A percentile compares a stretch with the other conserved stretches of the same genome.
Evolutionary conservation across 2,113 vertebrate genomes (phyloP).

Genomic region (Nannobrachium achirus): DNA sequence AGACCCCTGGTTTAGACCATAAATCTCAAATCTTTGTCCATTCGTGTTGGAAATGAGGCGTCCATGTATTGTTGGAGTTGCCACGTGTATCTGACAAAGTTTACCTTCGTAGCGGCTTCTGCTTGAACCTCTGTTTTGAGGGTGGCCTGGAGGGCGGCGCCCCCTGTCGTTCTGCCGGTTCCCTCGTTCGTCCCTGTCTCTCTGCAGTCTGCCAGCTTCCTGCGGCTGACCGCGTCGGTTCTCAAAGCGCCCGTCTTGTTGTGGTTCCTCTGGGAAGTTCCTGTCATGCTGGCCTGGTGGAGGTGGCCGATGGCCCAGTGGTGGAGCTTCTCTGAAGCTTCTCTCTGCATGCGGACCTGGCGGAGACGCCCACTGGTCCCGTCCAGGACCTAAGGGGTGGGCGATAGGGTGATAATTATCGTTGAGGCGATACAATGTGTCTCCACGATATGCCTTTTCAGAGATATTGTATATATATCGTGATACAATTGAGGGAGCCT

Average conservation of each 20-base stretch:
- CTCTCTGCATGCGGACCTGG: constrained; percentile 34
- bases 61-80: no score
- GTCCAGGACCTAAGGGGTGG: no score
- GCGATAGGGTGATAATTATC: no score
- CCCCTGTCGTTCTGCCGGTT: constrained; percentile 12
- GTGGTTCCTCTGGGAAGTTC: background rate
- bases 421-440: no score
- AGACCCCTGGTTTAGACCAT: no score
- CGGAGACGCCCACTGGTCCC: background rate
- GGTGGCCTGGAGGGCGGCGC: constrained; percentile 7
- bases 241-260: constrained; percentile 14
- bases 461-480: no score
- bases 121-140: constrained; percentile 29
- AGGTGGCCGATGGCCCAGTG: constrained; percentile 18
- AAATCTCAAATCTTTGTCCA: no score
- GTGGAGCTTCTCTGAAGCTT: constrained; percentile 33
- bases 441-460: no score
- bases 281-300: constrained; percentile 29
- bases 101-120: constrained; percentile 58
- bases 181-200: constrained; percentile 32
- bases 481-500: no score
- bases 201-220: constrained; percentile 26
- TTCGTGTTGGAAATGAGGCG: no score
- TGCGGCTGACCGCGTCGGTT: constrained; percentile 29
- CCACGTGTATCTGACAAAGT: no score